Percentiles rank a stretch among this genome's conserved stretches.
Evolutionary conservation across 2,797 vertebrate species (phyloP).

Genomic region (Pseudochaenichthys georgianus): DNA sequence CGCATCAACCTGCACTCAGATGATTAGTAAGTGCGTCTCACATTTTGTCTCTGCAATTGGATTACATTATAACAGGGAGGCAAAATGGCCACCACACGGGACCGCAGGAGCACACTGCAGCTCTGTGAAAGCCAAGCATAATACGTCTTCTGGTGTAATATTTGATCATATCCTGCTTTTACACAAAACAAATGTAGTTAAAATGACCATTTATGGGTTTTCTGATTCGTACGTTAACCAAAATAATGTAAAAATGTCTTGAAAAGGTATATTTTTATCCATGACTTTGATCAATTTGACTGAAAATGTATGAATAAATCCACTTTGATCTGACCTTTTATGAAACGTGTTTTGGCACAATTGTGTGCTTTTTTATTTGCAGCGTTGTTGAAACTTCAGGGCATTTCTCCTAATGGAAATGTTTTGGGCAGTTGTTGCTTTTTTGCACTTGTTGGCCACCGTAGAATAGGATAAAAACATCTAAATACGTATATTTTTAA

Average conservation of each 20-base stretch:
- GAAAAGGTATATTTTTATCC: not conserved
- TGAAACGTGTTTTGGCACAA: too few relatives aligned
- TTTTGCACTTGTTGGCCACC: too few relatives aligned
- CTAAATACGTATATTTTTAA: not conserved
- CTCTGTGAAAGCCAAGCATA: slow-evolving; percentile 40
- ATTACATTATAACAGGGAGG: slow-evolving; percentile 29
- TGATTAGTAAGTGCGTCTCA: slow-evolving; percentile 49
- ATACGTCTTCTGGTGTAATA: not conserved
- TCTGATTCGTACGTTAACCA: not conserved
- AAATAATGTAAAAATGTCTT: not conserved
- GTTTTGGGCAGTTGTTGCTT: too few relatives aligned
- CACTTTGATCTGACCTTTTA: too few relatives aligned
- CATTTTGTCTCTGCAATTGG: slow-evolving; percentile 19
- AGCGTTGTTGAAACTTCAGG: too few relatives aligned
- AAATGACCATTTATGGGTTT: too few relatives aligned
- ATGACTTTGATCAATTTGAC: too few relatives aligned
- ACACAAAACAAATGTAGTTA: not conserved
- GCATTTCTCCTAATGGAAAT: too few relatives aligned
- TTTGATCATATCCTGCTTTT: not conserved
- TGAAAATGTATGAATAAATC: too few relatives aligned
- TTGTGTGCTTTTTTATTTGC: too few relatives aligned
- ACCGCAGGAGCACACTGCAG: slow-evolving; percentile 34
- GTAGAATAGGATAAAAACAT: not conserved
- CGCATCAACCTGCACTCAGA: slow-evolving; percentile 48
- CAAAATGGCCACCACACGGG: slow-evolving; percentile 34